Evolutionary conservation across 2,888 invertebrate genomes (phyloP), one percentile per base, ranked within the genome.

Genomic region (Ceriagrion tenellum): DNA sequence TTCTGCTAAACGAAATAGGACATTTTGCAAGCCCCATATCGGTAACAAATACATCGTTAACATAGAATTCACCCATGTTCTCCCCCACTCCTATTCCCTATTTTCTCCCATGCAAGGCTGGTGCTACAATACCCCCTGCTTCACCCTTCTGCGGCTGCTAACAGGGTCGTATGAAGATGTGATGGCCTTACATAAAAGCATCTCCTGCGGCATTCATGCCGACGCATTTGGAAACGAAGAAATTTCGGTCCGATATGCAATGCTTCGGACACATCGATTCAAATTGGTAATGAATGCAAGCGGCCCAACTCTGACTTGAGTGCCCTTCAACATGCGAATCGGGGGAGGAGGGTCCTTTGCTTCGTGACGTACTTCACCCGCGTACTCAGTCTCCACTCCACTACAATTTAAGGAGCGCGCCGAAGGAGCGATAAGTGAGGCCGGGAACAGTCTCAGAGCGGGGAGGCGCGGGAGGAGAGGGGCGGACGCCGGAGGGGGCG

Each of bases 341-440:
- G n/a, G 55, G 89, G 23, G 89, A 55, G 47, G 55, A 10, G 8
- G 18, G 69, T 26, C 47, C 20, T 93, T 35, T 8, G 69, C 93
- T 35, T 47, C 63, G 23, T 93, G 59, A 69, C 93, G 47, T 40
- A 47, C 47, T 47, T 93, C 47, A 18, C 12, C n/a, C 47, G 55
- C n/a, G 55, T 55, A 55, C 47, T 89, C 89, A 12, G 0, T 40
- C 63, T 35, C 59, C 59, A 20, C 59, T 35, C 16, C 35, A 30
- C 3, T 59, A 69, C 93, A 74, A 69, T 47, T 69, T 93, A n/a
- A 93, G 56, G 93, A 93, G 93, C 69, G 93, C 93, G 93, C 26
- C 93, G 69, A 47, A 40, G 59, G 18, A 23, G 56, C 20, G 63
- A 59, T 40, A 35, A 63, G 40, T 23, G 59, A 20, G 69, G 47